Base-by-base conservation (phyloP, 2,888 invertebrate genomes). In the Graphium colonna region DNA sequence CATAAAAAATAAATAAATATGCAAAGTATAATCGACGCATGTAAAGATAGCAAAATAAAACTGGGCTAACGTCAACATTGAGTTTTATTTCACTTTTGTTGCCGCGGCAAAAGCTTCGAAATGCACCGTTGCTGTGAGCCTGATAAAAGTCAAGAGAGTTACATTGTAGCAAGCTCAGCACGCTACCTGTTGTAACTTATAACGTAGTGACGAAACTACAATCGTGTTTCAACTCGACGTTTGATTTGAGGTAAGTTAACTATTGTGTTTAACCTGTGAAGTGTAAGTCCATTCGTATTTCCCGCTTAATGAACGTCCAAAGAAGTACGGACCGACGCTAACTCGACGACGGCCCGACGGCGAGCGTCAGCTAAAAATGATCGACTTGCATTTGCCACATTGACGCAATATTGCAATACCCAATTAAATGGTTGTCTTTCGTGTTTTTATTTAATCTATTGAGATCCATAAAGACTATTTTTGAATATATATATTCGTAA, bases 1-100 rank as follows among this genome's bases (percentile, higher is more conserved):
- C n/a, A n/a, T n/a, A n/a, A n/a, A n/a, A n/a, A n/a, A n/a, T n/a
- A n/a, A n/a, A n/a, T n/a, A n/a, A n/a, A n/a, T n/a, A n/a, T n/a
- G n/a, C n/a, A n/a, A n/a, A n/a, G n/a, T n/a, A n/a, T n/a, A n/a
- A n/a, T n/a, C n/a, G n/a, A n/a, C n/a, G n/a, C n/a, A n/a, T n/a
- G n/a, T n/a, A n/a, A n/a, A n/a, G n/a, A 82, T 82, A 69, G 82
- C 69, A 71, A 79, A 79, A 79, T 83, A 87, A 85, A 87, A 86
- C 84, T 85, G 79, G 83, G 77, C 74, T 69, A 77, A 67, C 72
- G n/a, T 81, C 84, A 76, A 85, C 88, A 87, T 87, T 87, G 88
- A 88, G 88, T 88, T 83, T 78, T 79, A 80, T 82, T 86, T 78
- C 71, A 75, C 73, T 71, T 81, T 85, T 88, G 82, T 73, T 72